Percentiles rank a stretch among this genome's conserved stretches.
Evolutionary conservation across 2,113 vertebrate genomes (phyloP).

Genomic region (Labeo catla): DNA sequence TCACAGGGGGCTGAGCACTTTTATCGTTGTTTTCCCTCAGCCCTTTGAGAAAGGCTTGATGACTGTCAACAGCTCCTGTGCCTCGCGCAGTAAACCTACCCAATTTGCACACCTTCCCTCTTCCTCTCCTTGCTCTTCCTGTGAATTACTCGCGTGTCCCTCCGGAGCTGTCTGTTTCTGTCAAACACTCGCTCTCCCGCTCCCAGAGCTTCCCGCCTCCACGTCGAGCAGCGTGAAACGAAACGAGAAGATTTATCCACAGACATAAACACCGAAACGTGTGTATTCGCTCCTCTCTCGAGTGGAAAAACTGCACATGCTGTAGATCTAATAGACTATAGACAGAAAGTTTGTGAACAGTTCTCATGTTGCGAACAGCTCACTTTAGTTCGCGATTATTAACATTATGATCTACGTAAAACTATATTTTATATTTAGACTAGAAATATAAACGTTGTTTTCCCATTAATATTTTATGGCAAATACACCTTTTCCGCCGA

Average conservation of each 20-base stretch:
- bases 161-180: constrained; percentile 40
- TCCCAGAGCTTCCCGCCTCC: not conserved
- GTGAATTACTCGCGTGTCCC: constrained; percentile 47
- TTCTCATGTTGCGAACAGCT: no score
- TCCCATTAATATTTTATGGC: no score
- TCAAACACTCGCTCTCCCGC: constrained; percentile 20
- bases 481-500: no score
- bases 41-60: constrained; percentile 19
- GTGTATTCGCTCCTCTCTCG: not conserved
- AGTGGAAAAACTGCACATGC: not conserved
- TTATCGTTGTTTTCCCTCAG: not conserved
- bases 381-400: not conserved
- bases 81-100: constrained; percentile 33
- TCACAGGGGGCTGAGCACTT: not conserved
- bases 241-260: not conserved
- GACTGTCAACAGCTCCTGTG: constrained; percentile 12
- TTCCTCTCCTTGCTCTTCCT: constrained; percentile 39
- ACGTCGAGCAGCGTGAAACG: not conserved
- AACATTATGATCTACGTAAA: not conserved
- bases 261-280: not conserved
- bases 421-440: not conserved
- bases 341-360: not conserved
- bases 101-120: constrained; percentile 49
- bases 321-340: not conserved
- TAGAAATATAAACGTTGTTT: not conserved